A percentile compares a stretch with the other conserved stretches of the same genome.
These are phyloP conservation scores for Acrossocheilus wenchowensis DNA, from an alignment of 2,797 vertebrate species.

Conservation along the genomic window DNA sequence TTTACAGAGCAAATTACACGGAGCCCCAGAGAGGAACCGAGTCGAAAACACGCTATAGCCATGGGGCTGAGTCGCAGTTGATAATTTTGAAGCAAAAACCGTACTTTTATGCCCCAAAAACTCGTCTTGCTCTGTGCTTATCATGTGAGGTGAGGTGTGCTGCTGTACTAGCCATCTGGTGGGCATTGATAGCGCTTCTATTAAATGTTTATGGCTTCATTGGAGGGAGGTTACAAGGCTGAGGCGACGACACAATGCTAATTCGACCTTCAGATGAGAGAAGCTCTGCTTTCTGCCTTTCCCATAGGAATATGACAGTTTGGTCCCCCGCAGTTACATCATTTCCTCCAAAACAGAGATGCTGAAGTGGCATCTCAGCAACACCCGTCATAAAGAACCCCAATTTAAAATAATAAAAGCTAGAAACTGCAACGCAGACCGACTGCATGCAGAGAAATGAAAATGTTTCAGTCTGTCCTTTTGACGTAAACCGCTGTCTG, in stretches of 20 bases:
- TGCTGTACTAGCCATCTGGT: constrained; percentile 71
- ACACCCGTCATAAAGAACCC: constrained; percentile 57
- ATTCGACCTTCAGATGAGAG: constrained; percentile 75
- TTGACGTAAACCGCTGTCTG: neutral
- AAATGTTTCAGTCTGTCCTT: constrained; percentile 12
- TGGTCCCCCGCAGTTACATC: constrained; percentile 13
- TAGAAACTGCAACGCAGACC: neutral
- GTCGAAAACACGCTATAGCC: constrained; percentile 33
- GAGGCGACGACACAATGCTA: constrained; percentile 66
- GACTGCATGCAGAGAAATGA: constrained; percentile 5
- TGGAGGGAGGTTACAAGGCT: constrained; percentile 65
- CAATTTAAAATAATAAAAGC: constrained; percentile 74
- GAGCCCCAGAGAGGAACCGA: constrained; percentile 27
- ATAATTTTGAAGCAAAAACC: constrained; percentile 42
- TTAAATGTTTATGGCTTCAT: constrained; percentile 73
- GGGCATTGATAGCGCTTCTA: constrained; percentile 73
- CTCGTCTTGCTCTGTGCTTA: constrained; percentile 28
- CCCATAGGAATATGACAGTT: constrained; percentile 19
- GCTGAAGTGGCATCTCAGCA: constrained; percentile 27
- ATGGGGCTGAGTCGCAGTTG: constrained; percentile 43
- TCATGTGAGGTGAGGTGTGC: constrained; percentile 32
- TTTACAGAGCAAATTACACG: constrained; percentile 81
- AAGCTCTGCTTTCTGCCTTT: constrained; percentile 47
- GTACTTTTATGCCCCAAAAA: constrained; percentile 16
- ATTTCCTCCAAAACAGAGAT: constrained; percentile 56